These are phyloP conservation scores for Proales similis DNA, from an alignment of 1,140 invertebrate species.

Conservation along the genomic window DNA sequence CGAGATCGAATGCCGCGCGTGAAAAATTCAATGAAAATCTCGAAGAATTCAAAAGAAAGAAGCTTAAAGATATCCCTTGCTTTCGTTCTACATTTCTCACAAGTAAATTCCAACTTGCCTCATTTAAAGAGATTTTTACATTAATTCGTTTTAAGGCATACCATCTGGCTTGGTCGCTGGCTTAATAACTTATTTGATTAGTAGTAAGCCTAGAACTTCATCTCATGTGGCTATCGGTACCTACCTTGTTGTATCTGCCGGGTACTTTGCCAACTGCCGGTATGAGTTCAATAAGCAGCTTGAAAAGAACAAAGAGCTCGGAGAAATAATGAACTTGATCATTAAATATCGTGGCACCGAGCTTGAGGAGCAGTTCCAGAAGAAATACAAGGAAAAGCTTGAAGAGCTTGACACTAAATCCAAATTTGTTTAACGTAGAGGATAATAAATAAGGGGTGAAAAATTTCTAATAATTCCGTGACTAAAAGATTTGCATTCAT, in stretches of 20 bases:
- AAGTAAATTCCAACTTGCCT: neutral
- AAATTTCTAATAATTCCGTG: no score
- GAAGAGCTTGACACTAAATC: conserved; percentile 27
- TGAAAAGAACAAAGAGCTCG: conserved; percentile 26
- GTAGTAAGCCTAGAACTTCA: conserved; percentile 4
- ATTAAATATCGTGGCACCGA: conserved; percentile 35
- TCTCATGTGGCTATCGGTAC: conserved; percentile 20
- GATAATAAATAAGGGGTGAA: no score
- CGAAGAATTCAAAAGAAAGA: conserved; percentile 26
- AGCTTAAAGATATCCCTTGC: conserved; percentile 10
- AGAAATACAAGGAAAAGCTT: conserved; percentile 36
- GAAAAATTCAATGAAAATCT: conserved; percentile 31
- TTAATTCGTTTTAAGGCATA: conserved; percentile 11
- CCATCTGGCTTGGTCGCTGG: conserved; percentile 6
- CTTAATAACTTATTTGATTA: conserved; percentile 17
- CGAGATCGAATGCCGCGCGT: neutral
- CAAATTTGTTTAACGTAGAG: conserved; percentile 34
- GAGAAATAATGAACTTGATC: conserved; percentile 32
- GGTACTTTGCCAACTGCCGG: conserved; percentile 31
- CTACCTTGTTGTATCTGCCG: neutral
- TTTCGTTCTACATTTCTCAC: conserved; percentile 37
- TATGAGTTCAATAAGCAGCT: conserved; percentile 23
- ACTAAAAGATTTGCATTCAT: no score
- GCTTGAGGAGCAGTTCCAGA: conserved; percentile 30
- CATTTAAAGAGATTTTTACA: neutral